Percentiles rank a stretch among this genome's conserved stretches.
Evolutionary conservation across 2,113 vertebrate genomes (phyloP).

Genomic region (Lanius collurio): DNA sequence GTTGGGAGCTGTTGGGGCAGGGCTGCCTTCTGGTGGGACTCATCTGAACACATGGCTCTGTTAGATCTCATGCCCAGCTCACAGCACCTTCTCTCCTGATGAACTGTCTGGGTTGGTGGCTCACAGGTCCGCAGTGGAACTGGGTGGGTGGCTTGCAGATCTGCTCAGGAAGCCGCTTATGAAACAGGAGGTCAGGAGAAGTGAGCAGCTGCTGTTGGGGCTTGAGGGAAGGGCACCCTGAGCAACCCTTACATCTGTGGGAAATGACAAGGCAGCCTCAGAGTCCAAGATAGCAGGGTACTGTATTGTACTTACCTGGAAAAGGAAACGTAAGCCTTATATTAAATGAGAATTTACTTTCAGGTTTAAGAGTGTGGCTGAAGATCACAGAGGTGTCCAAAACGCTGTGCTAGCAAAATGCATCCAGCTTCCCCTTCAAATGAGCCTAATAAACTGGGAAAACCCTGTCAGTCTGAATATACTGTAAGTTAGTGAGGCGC

Average conservation of each 20-base stretch:
- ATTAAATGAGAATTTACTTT: background rate
- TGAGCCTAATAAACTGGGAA: constrained; percentile 45
- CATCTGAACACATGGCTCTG: background rate
- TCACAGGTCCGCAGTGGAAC: background rate
- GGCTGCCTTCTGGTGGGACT: background rate
- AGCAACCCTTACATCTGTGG: background rate
- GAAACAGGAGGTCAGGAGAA: background rate
- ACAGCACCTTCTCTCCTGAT: background rate
- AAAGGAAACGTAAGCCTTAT: background rate
- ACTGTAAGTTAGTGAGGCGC: background rate
- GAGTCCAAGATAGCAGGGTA: background rate
- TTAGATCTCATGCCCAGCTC: background rate
- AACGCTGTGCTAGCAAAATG: background rate
- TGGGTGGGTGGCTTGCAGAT: background rate
- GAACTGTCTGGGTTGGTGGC: background rate
- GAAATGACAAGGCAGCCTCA: background rate
- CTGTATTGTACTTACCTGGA: background rate
- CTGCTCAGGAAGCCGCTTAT: background rate
- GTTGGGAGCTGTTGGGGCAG: background rate
- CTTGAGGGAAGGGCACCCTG: background rate
- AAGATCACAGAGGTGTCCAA: background rate
- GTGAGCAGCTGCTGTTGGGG: background rate
- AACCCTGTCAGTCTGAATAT: constrained; percentile 6
- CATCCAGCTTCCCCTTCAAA: background rate
- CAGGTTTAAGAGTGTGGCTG: background rate